These are phyloP conservation scores for Dermatemys mawii DNA, from an alignment of 2,113 vertebrate species.

Conservation along the genomic window DNA sequence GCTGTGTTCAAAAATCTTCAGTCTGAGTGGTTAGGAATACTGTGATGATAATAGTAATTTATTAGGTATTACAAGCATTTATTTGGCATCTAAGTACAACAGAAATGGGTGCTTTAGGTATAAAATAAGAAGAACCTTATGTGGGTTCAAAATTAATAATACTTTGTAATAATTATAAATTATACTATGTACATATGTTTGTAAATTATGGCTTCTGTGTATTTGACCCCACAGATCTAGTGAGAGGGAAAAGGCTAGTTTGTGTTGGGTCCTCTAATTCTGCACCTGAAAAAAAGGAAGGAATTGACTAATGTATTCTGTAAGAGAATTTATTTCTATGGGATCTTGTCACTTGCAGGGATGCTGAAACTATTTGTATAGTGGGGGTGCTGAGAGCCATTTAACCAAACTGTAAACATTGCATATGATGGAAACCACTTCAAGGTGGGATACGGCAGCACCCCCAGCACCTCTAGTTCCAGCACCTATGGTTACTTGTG, in stretches of 20 bases:
- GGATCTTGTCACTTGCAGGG: neutral
- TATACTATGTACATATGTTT: neutral
- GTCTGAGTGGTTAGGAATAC: neutral
- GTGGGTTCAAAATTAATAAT: neutral
- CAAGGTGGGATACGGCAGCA: too few relatives aligned
- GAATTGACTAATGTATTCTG: neutral
- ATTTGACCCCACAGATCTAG: neutral
- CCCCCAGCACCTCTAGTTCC: neutral
- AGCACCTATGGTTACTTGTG: neutral
- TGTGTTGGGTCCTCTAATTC: neutral
- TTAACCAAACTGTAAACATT: too few relatives aligned
- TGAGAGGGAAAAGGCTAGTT: neutral
- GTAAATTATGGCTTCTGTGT: neutral
- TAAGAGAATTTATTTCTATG: neutral
- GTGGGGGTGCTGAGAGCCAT: too few relatives aligned
- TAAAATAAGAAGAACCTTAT: neutral
- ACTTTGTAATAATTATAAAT: neutral
- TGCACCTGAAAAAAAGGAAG: neutral
- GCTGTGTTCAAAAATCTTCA: neutral
- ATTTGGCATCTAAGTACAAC: neutral
- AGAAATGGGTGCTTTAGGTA: constrained; percentile 1
- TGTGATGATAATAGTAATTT: neutral
- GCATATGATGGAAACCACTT: too few relatives aligned
- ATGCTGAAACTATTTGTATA: too few relatives aligned
- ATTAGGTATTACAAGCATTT: neutral